Conservation (phyloP, 2,113 vertebrate species). For the Phaethornis superciliosus region DNA sequence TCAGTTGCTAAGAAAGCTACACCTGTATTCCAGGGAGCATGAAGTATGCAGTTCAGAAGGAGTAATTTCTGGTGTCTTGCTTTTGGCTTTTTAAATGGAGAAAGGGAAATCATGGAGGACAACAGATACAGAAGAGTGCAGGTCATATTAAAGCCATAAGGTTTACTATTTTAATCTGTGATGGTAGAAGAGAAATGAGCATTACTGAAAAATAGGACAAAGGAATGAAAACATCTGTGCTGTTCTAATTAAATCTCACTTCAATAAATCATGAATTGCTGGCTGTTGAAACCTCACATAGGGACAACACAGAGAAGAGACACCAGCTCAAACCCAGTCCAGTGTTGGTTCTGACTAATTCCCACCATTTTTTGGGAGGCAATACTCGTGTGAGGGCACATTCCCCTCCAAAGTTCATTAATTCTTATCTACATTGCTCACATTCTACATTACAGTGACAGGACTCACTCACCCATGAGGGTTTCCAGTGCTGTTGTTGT, state of each 20-base stretch:
- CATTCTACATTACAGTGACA: not conserved
- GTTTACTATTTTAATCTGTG: not conserved
- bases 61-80: not conserved
- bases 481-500: not conserved
- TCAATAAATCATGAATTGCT: not conserved
- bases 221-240: conserved; percentile 20
- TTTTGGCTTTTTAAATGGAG: not conserved
- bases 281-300: not conserved
- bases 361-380: not conserved
- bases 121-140: not conserved
- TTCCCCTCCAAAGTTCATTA: not conserved
- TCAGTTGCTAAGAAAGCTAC: not conserved
- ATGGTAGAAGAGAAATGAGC: not conserved
- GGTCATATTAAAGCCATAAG: not conserved
- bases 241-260: conserved; percentile 25
- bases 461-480: not conserved
- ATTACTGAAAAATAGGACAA: conserved; percentile 22
- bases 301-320: not conserved
- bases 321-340: not conserved
- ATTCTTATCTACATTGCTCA: not conserved
- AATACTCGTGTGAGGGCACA: not conserved
- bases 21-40: not conserved
- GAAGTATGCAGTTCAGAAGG: not conserved
- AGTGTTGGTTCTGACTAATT: not conserved
- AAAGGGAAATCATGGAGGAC: not conserved